Evolutionary conservation across 1,140 invertebrate species (phyloP), one percentile per base, ranked within the genome.

Genomic region (Venustaconcha ellipsiformis): DNA sequence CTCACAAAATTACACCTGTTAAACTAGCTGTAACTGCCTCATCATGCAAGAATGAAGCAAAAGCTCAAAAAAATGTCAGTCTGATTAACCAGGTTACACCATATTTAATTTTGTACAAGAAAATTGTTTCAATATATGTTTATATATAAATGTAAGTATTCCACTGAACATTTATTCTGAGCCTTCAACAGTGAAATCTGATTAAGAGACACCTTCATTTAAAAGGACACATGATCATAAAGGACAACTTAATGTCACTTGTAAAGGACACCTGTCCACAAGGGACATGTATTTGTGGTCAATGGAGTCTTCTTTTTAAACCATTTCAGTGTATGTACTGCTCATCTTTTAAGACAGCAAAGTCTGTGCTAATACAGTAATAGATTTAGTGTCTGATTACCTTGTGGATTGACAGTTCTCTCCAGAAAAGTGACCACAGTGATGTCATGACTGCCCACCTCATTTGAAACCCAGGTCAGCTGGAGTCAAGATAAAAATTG

Each of bases 401-500:
- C 86, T 85, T 86, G 88, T 55, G 85, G 80, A 60, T 87, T 86
- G 60, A 82, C 82, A 20, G 84, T 80, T 75, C 88, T 78, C 26
- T 88, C 83, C 26, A 88, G 72, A 63, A 83, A 81, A 6, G 85
- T 84, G 3, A 88, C 20, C 13, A 88, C 64, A 20, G 84, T 80
- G 64, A 88, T 72, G 79, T 88, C 82, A 67, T 75, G 74, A 8
- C 66, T 23, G n/a, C 81, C 82, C 14, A 88, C 78, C 78, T 89
- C 88, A 83, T 89, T 89, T 56, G 88, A 83, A 57, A 89, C 74
- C 88, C 88, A 89, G 37, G 87, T 88, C 65, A 87, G 75, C 83
- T 84, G 62, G 69, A 78, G 60, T 60, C 6, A 64, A 17, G 65
- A 58, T 59, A 20, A 58, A 55, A 60, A 57, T 18, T 58, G 63